phyloP scores from a whole-genome alignment of 2,888 invertebrate species.

The Balanococcus diminutus region DNA sequence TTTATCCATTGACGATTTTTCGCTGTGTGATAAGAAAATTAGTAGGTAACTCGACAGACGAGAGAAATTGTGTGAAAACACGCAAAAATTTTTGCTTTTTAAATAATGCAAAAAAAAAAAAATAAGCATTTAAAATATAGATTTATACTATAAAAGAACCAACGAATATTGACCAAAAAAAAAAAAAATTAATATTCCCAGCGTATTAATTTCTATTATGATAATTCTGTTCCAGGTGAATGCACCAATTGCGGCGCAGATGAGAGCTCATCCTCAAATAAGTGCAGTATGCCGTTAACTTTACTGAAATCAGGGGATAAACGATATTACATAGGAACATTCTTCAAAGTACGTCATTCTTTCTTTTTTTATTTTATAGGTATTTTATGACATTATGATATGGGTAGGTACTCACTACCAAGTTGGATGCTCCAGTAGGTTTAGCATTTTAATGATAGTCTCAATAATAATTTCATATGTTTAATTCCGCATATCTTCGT shows the following conservation, averaged over 20 bases:
- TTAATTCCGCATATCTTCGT: neutral
- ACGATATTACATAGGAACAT: slow-evolving; percentile 88
- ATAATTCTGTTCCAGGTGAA: slow-evolving; percentile 55
- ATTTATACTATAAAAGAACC: neutral
- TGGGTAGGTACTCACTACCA: neutral
- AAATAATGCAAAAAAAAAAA: neutral
- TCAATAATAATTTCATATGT: slow-evolving; percentile 3
- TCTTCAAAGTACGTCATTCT: slow-evolving; percentile 79
- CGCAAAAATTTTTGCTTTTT: neutral
- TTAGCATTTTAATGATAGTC: neutral
- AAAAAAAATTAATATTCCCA: neutral
- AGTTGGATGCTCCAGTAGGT: neutral
- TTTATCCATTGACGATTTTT: neutral
- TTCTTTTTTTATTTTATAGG: neutral
- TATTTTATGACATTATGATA: neutral
- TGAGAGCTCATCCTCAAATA: slow-evolving; percentile 71
- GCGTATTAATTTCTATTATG: slow-evolving; percentile 2
- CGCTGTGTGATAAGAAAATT: neutral
- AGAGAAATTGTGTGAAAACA: neutral
- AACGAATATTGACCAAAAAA: neutral
- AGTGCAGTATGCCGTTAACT: slow-evolving; percentile 85
- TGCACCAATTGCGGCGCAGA: slow-evolving; percentile 74
- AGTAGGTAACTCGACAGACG: neutral
- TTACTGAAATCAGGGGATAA: slow-evolving; percentile 85
- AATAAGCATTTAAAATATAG: neutral